phyloP scores from a whole-genome alignment of 1,140 invertebrate genomes.

The Drosophila persimilis region DNA sequence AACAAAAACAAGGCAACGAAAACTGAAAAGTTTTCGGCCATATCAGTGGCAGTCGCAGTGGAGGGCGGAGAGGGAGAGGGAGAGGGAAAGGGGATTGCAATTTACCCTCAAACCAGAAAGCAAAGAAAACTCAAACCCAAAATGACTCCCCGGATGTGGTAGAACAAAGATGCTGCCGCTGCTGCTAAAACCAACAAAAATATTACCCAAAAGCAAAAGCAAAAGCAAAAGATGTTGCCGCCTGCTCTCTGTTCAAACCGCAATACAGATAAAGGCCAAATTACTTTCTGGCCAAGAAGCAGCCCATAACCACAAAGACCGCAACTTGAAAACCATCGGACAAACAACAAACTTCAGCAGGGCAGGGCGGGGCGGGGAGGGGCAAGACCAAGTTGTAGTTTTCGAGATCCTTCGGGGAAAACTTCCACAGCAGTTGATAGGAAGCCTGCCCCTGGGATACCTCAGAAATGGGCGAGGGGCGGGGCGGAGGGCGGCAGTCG shows the following conservation, averaged over 20 bases:
- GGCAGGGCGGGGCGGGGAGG: too few relatives aligned
- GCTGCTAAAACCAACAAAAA: conserved; percentile 55
- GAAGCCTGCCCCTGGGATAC: conserved; percentile 10
- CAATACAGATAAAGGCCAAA: conserved; percentile 79
- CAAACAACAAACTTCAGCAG: conserved; percentile 52
- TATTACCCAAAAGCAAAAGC: conserved; percentile 43
- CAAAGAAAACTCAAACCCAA: conserved; percentile 36
- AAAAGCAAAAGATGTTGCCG: conserved; percentile 27
- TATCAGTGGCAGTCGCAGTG: conserved; percentile 5
- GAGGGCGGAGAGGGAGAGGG: not conserved
- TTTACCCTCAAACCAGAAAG: conserved; percentile 47
- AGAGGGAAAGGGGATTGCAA: conserved; percentile 22
- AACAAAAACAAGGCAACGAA: conserved; percentile 23
- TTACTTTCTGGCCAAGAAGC: conserved; percentile 78
- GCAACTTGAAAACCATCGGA: conserved; percentile 67
- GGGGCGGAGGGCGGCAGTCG: too few relatives aligned
- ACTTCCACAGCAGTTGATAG: conserved; percentile 12
- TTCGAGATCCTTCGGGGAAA: conserved; percentile 66
- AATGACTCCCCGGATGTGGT: conserved; percentile 72
- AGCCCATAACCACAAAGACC: conserved; percentile 58
- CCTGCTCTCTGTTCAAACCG: conserved; percentile 65
- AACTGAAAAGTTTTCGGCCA: conserved; percentile 51
- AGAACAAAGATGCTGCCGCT: conserved; percentile 45
- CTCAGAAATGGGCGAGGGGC: too few relatives aligned
- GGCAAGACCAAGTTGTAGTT: conserved; percentile 46